Evolutionary conservation across 1,140 invertebrate species (phyloP).

Genomic region (Oedothorax gibbosus): DNA sequence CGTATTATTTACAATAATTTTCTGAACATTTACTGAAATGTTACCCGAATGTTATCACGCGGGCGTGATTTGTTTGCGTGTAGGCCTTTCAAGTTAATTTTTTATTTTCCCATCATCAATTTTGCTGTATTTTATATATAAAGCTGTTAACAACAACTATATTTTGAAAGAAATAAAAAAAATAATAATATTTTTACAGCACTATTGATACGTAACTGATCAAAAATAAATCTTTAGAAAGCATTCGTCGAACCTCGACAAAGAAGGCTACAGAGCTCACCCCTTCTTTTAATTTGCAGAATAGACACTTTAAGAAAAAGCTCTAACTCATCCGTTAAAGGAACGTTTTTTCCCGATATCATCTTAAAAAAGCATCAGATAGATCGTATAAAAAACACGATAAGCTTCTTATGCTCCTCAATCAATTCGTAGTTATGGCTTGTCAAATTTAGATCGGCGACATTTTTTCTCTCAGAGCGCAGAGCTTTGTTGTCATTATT

Average conservation of each 20-base stretch:
- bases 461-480: background rate
- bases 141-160: too few relatives aligned
- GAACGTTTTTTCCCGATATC: slow-evolving; percentile 9
- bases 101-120: too few relatives aligned
- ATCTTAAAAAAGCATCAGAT: slow-evolving; percentile 45
- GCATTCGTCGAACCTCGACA: background rate
- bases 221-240: background rate
- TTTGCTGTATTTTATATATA: too few relatives aligned
- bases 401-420: slow-evolving; percentile 32
- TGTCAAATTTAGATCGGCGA: slow-evolving; percentile 55
- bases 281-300: slow-evolving; percentile 21
- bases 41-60: too few relatives aligned
- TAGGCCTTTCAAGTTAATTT: too few relatives aligned
- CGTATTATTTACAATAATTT: too few relatives aligned
- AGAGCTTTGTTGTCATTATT: slow-evolving; percentile 39
- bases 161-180: too few relatives aligned
- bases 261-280: background rate
- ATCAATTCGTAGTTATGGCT: slow-evolving; percentile 57
- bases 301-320: slow-evolving; percentile 11
- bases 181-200: too few relatives aligned
- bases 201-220: too few relatives aligned
- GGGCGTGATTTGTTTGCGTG: too few relatives aligned
- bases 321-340: background rate
- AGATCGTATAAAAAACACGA: slow-evolving; percentile 12
- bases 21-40: too few relatives aligned